phyloP scores from a whole-genome alignment of 2,113 vertebrate genomes.

The Cheirogaleus medius region DNA sequence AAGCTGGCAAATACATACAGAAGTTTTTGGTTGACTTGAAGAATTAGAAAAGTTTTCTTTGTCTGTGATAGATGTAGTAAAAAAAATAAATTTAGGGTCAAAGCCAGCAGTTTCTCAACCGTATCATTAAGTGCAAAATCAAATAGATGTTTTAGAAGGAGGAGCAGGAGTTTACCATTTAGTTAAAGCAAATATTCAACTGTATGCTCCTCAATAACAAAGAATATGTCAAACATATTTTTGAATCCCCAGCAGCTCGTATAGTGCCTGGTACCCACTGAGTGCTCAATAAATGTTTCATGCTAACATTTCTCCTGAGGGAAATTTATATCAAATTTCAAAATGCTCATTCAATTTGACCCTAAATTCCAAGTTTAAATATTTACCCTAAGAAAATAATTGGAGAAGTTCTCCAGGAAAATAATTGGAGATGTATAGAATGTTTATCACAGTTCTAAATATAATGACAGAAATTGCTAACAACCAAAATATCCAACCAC shows the following conservation, averaged over 20 bases:
- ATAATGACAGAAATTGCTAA: not conserved
- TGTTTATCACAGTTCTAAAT: not conserved
- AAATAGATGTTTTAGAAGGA: not conserved
- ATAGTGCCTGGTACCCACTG: not conserved
- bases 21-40: constrained; percentile 16
- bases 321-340: not conserved
- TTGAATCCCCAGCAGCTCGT: not conserved
- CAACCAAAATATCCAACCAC: not conserved
- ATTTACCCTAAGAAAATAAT: not conserved
- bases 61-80: not conserved
- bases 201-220: not conserved
- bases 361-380: not conserved
- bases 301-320: not conserved
- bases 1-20: not conserved
- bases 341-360: constrained; percentile 34
- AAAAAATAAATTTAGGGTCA: constrained; percentile 22
- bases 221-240: not conserved
- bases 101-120: not conserved
- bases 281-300: not conserved
- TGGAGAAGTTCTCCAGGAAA: not conserved
- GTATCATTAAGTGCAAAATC: constrained; percentile 26
- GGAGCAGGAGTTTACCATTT: not conserved
- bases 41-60: constrained; percentile 9
- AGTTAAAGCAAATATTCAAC: constrained; percentile 20
- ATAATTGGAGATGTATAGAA: not conserved